These are phyloP conservation scores for Cybosia mesomella DNA, from an alignment of 2,888 invertebrate genomes.

Conservation along the genomic window DNA sequence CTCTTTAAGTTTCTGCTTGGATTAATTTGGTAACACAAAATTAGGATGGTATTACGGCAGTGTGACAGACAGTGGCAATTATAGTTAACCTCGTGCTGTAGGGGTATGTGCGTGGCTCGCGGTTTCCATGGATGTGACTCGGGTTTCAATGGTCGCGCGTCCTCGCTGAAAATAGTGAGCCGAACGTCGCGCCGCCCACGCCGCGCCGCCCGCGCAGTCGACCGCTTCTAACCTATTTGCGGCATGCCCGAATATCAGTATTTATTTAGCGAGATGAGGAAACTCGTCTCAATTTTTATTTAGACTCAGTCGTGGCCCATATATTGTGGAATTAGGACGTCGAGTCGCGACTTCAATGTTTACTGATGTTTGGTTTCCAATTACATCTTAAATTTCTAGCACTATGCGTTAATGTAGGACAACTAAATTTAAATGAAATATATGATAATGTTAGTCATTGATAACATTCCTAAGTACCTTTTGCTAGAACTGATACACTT, in stretches of 20 bases:
- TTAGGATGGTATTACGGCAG: constrained; percentile 36
- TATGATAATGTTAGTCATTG: constrained; percentile 16
- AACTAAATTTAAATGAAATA: constrained; percentile 7
- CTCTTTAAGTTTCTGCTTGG: constrained; percentile 45
- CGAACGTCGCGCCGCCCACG: constrained; percentile 56
- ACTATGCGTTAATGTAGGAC: constrained; percentile 20
- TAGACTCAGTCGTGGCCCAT: constrained; percentile 78
- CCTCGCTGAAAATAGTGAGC: constrained; percentile 85
- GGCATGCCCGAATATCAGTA: constrained; percentile 79
- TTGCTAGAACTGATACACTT: neutral
- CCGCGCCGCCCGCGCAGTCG: constrained; percentile 55
- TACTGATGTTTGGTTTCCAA: constrained; percentile 56
- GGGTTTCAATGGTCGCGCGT: constrained; percentile 81
- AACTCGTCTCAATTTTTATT: constrained; percentile 80
- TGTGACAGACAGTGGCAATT: constrained; percentile 49
- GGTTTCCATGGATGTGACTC: constrained; percentile 73
- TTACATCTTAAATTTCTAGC: constrained; percentile 43
- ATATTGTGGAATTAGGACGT: constrained; percentile 76
- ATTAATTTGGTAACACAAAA: constrained; percentile 38
- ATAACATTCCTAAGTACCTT: neutral
- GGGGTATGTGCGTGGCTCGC: constrained; percentile 50
- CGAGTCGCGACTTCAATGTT: constrained; percentile 47
- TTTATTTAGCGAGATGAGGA: constrained; percentile 85
- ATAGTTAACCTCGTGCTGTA: constrained; percentile 44
- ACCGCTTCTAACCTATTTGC: constrained; percentile 81